Evolutionary conservation across 2,888 invertebrate genomes (phyloP).

Genomic region (Agriopis leucophaearia): DNA sequence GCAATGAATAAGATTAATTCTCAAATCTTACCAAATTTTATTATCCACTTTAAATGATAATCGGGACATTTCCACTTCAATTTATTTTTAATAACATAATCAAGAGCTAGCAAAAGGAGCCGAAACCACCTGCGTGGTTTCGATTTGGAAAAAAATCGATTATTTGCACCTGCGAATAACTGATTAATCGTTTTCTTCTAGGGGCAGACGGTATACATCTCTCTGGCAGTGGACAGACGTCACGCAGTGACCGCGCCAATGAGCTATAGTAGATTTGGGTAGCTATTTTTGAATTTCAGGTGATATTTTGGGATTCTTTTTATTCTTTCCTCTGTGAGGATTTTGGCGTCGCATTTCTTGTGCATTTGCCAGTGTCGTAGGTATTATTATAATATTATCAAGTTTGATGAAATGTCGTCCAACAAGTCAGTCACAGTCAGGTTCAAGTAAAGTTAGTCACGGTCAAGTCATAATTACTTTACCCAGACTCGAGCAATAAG

Average conservation of each 20-base stretch:
- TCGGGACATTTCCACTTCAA: conserved; percentile 45
- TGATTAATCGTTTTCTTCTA: conserved; percentile 58
- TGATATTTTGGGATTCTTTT: no score
- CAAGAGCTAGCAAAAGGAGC: conserved; percentile 50
- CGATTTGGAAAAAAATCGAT: conserved; percentile 58
- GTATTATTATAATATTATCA: no score
- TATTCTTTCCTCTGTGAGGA: no score
- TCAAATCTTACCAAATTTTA: conserved; percentile 39
- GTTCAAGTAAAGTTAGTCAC: no score
- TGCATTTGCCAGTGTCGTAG: no score
- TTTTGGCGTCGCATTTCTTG: no score
- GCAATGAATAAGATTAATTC: conserved; percentile 23
- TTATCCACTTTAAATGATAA: conserved; percentile 39
- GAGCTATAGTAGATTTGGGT: no score
- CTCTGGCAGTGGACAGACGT: conserved; percentile 58
- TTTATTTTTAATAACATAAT: conserved; percentile 68
- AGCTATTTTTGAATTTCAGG: no score
- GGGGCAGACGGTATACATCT: conserved; percentile 54
- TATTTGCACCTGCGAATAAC: conserved; percentile 83
- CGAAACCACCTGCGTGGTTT: conserved; percentile 61
- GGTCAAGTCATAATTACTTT: no score
- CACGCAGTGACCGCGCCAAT: conserved; percentile 72
- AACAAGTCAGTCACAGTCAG: no score
- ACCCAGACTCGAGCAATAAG: no score
- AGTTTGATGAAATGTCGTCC: no score